Evolutionary conservation across 2,888 invertebrate genomes (phyloP), one percentile per base, ranked within the genome.

Genomic region (Oscheius sp.): DNA sequence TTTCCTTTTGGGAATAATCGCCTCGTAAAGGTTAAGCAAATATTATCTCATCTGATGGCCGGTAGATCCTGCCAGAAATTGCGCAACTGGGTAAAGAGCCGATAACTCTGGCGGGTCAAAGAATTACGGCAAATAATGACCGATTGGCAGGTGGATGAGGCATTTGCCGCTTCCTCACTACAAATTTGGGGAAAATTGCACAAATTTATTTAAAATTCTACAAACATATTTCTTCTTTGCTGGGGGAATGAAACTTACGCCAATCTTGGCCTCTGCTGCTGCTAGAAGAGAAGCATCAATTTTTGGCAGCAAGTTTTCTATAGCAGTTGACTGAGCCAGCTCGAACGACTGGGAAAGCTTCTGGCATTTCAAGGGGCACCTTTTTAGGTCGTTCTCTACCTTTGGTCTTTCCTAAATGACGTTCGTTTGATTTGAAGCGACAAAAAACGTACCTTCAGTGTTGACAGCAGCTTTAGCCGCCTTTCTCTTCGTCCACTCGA

Each of bases 11-110:
- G 15, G 15, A 37, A n/a, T n/a, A n/a, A n/a, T n/a, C n/a, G n/a
- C n/a, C n/a, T 48, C 25, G 25, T 23, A 4, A 4, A 48, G 48
- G 48, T 48, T 37, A 37, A 10, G 37, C 15, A 20, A 48, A 48
- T 48, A 48, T 48, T 48, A 48, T 48, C 48, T n/a, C n/a, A n/a
- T n/a, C 48, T 5, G 48, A 48, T 48, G 48, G 25, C 48, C 48
- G 48, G 48, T 25, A 48, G 48, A 48, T 48, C 48, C 48, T 20
- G 12, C 20, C 3, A 48, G 48, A 48, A n/a, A n/a, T 48, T 48
- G 48, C 48, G 48, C 48, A 48, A 48, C 23, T 48, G 25, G 23
- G 48, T 12, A 48, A 48, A 48, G 48, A 48, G 48, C 20, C 48
- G 48, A 25, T 42, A 42, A 42, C 15, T 42, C 42, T 15, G 42